These are phyloP conservation scores for Lepas anatifera DNA, from an alignment of 2,888 invertebrate genomes.

Conservation along the genomic window DNA sequence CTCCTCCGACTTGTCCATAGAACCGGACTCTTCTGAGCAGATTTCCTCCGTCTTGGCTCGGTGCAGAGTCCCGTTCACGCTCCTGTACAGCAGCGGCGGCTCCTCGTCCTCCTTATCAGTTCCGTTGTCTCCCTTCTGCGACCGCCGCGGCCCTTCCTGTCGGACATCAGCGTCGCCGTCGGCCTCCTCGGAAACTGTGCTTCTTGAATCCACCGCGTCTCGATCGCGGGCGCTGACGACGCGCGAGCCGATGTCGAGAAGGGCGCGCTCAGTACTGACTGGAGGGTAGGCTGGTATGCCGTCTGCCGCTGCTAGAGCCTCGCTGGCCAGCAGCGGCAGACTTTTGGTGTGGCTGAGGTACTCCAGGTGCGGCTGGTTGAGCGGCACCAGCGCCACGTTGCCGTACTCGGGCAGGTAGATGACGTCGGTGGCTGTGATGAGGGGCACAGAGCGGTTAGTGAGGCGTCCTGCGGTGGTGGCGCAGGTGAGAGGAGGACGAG, in stretches of 20 bases:
- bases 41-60: too few species aligned
- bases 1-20: too few species aligned
- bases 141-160: not conserved
- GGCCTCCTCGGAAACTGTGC: not conserved
- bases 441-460: not conserved
- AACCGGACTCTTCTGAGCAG: too few species aligned
- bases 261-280: not conserved
- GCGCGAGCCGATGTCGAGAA: not conserved
- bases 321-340: not conserved
- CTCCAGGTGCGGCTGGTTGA: constrained; percentile 2
- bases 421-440: not conserved
- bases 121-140: not conserved
- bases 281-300: not conserved
- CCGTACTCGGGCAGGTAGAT: not conserved
- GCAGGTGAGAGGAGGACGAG: not conserved
- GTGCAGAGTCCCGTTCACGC: not conserved
- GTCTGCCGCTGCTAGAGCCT: too few species aligned
- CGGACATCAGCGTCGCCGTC: not conserved
- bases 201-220: not conserved
- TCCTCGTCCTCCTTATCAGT: constrained; percentile 10
- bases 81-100: not conserved
- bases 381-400: not conserved
- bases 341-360: not conserved
- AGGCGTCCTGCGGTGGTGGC: not conserved
- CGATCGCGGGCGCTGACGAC: not conserved